Percentiles rank a stretch among this genome's conserved stretches.
Evolutionary conservation across 2,113 vertebrate species (phyloP).

Genomic region (Pomatorhinus ruficollis): DNA sequence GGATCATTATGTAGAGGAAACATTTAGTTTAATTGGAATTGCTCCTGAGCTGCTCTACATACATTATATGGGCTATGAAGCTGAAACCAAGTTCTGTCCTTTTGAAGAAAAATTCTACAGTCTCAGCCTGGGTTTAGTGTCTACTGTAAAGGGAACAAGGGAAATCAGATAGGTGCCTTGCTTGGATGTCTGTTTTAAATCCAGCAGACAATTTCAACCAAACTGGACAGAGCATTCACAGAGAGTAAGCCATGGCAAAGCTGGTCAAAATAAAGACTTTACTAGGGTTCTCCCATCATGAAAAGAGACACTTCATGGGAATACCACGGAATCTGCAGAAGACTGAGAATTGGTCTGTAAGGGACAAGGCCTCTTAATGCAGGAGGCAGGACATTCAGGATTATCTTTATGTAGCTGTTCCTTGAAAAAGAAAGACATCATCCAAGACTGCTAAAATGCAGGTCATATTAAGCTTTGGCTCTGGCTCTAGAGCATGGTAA

Average conservation of each 20-base stretch:
- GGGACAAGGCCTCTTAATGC: background rate
- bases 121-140: background rate
- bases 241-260: background rate
- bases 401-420: background rate
- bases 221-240: background rate
- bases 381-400: background rate
- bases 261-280: background rate
- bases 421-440: background rate
- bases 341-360: background rate
- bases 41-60: background rate
- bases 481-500: background rate
- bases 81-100: background rate
- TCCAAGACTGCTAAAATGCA: background rate
- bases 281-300: background rate
- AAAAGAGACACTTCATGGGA: background rate
- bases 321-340: background rate
- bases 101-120: background rate
- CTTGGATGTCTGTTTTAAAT: background rate
- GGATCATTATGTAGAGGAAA: conserved; percentile 44
- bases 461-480: background rate
- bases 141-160: background rate
- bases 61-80: background rate
- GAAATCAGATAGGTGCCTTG: background rate
- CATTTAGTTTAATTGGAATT: conserved; percentile 36
- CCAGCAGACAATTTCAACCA: background rate